Percentiles rank a stretch among this genome's conserved stretches.
These are phyloP conservation scores for Drosophila mulleri DNA, from an alignment of 2,888 invertebrate species.

Conservation along the genomic window DNA sequence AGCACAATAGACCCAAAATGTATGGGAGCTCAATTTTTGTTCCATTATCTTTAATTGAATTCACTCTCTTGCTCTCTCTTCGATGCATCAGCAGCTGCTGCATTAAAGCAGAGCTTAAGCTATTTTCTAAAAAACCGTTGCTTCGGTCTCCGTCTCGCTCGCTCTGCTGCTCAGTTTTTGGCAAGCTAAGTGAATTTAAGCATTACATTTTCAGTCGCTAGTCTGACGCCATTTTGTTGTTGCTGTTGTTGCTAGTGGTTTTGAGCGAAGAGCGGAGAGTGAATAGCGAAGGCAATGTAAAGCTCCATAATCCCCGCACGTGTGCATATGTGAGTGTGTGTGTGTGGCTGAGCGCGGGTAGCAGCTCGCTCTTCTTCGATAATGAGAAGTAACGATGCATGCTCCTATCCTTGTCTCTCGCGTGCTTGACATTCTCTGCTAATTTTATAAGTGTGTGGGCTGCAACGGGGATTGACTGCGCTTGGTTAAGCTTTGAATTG, in stretches of 20 bases:
- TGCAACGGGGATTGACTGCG: not conserved
- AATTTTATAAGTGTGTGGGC: not conserved
- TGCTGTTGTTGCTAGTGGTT: conserved; percentile 9
- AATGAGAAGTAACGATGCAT: conserved; percentile 17
- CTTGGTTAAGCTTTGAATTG: not conserved
- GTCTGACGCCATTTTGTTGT: conserved; percentile 43
- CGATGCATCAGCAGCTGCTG: not conserved
- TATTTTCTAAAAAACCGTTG: conserved; percentile 9
- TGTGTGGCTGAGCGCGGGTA: conserved; percentile 3
- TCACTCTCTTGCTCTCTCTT: not conserved
- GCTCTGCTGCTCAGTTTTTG: conserved; percentile 4
- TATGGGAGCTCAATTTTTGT: not conserved
- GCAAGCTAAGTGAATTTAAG: conserved; percentile 56
- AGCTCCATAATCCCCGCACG: conserved; percentile 36
- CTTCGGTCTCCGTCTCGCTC: not conserved
- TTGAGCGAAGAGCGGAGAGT: not conserved
- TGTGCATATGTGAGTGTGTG: conserved; percentile 6
- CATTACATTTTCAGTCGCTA: conserved; percentile 45
- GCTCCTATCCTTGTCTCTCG: conserved; percentile 15
- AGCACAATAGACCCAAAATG: conserved; percentile 4
- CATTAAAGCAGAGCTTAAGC: conserved; percentile 14
- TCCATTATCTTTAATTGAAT: conserved; percentile 10
- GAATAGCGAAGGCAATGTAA: conserved; percentile 17
- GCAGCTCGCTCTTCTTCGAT: conserved; percentile 14
- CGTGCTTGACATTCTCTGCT: not conserved